Evolutionary conservation across 2,113 vertebrate genomes (phyloP), one percentile per base, ranked within the genome.

Genomic region (Scortum barcoo): DNA sequence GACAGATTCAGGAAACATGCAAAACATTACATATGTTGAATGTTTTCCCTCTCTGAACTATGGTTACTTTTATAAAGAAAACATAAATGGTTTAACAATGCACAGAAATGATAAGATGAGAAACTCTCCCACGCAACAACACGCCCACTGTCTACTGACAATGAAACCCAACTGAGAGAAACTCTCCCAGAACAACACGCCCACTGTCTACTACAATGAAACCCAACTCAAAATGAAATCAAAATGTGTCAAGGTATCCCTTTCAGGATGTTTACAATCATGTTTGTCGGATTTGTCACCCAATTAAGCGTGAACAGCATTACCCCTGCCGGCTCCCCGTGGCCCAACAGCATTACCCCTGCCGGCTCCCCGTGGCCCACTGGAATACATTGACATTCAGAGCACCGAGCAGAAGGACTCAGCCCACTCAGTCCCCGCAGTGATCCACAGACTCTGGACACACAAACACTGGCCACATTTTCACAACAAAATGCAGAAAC

Each of bases 231-330:
- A 61, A 80, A 79, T 50, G 16, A 72, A 89, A 88, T 80, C 82
- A 80, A 86, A 92, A 92, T 92, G 91, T 91, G 91, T 91, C 89
- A 91, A 67, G 80, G 82, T 84, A 70, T 88, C 73, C 61, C 84
- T 91, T 87, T 90, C 82, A 89, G 83, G 78, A 87, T 88, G 91
- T 90, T 90, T 88, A 91, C 89, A 92, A 90, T 92, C 89, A 86
- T 90, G 91, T 90, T 86, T 83, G 84, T 73, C 10, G 72, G 82
- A 90, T 92, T 91, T 87, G 88, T 88, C 89, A 90, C 76, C 86
- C 88, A 91, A 92, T 92, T 91, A 90, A 88, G 84, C 72, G 56
- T 80, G 89, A 89, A 80, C 84, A 12, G 69, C 80, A 74, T 83
- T 78, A 81, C 62, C 65, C 26, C 72, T 46, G 5, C 28, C 8